phyloP scores from a whole-genome alignment of 1,140 invertebrate species.

The Drosophila arizonae region DNA sequence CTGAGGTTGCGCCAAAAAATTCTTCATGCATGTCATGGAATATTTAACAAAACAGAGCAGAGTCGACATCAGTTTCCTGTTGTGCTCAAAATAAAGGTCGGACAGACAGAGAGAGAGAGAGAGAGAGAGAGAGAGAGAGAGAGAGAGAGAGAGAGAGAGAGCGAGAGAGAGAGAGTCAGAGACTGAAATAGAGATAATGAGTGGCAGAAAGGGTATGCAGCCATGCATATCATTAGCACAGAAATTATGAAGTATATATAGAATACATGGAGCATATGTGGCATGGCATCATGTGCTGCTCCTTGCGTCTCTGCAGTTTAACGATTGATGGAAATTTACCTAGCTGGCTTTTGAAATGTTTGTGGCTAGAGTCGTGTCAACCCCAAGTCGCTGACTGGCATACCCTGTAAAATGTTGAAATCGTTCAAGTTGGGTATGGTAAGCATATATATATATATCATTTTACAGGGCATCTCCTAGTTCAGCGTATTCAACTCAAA shows the following conservation, averaged over 20 bases:
- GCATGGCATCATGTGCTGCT: neutral
- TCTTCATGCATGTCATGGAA: constrained; percentile 42
- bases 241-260: neutral
- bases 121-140: neutral
- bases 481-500: neutral
- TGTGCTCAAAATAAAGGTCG: constrained; percentile 17
- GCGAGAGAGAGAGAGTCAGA: neutral
- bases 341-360: neutral
- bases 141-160: constrained; percentile 1
- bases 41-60: constrained; percentile 41
- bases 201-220: constrained; percentile 5
- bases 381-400: neutral
- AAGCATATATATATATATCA: neutral
- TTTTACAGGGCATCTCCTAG: neutral
- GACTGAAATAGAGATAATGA: neutral
- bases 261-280: neutral
- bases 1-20: constrained; percentile 31
- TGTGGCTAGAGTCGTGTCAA: neutral
- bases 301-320: constrained; percentile 3
- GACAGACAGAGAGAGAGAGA: neutral
- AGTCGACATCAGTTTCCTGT: constrained; percentile 40
- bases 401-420: neutral
- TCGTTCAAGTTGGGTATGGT: neutral
- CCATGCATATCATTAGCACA: constrained; percentile 26
- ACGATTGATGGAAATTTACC: constrained; percentile 11